Evolutionary conservation across 2,888 invertebrate genomes (phyloP).

Genomic region (Idaea straminata): DNA sequence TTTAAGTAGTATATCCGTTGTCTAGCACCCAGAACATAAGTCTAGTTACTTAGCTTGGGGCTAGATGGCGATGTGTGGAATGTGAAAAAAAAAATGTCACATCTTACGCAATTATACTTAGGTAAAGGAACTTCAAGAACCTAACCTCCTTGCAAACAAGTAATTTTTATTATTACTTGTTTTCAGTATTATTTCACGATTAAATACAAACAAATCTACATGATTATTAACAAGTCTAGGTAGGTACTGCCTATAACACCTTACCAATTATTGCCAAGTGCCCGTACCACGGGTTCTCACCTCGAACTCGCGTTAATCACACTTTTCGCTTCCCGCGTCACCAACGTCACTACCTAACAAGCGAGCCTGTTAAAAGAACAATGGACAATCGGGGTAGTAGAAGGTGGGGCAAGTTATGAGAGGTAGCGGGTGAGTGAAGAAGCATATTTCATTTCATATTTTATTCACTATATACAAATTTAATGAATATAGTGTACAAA

Average conservation of each 20-base stretch:
- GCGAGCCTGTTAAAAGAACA: constrained; percentile 76
- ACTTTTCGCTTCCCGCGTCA: constrained; percentile 50
- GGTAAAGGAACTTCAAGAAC: no score
- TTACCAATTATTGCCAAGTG: constrained; percentile 39
- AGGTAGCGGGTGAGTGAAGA: constrained; percentile 11
- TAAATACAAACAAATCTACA: background rate
- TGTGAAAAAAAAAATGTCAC: no score
- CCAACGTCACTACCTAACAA: constrained; percentile 59
- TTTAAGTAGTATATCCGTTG: no score
- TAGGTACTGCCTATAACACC: constrained; percentile 2
- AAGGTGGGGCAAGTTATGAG: constrained; percentile 22
- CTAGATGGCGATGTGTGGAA: no score
- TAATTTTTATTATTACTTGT: no score
- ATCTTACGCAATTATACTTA: no score
- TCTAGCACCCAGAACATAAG: no score
- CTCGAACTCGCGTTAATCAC: constrained; percentile 60
- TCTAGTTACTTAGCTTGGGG: no score
- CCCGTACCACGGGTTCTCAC: constrained; percentile 56
- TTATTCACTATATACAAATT: no score
- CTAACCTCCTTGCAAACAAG: no score
- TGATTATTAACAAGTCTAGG: background rate
- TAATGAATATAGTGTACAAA: no score
- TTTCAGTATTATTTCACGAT: background rate
- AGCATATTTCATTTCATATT: no score
- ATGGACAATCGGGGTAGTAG: constrained; percentile 59